These are phyloP conservation scores for Acromyrmex heyeri DNA, from an alignment of 1,140 invertebrate genomes.

Conservation along the genomic window DNA sequence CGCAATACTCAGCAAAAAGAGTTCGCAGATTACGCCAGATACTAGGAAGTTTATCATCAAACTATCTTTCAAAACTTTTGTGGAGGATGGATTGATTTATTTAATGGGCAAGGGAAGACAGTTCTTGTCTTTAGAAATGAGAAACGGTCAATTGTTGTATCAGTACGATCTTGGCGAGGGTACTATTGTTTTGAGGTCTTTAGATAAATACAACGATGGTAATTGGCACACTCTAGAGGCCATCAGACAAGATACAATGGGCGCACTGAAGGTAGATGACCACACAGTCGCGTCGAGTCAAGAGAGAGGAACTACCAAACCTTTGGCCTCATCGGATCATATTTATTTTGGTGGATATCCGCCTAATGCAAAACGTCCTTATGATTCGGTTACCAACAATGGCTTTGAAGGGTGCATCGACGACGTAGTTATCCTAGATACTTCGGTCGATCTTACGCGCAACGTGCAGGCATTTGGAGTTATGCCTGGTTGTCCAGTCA, in stretches of 20 bases:
- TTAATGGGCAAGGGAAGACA: constrained; percentile 91
- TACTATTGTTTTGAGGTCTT: constrained; percentile 87
- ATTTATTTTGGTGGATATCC: constrained; percentile 97
- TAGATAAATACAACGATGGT: constrained; percentile 92
- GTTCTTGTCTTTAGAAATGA: constrained; percentile 95
- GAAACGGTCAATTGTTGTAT: constrained; percentile 91
- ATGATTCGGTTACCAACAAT: constrained; percentile 89
- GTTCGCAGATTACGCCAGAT: constrained; percentile 87
- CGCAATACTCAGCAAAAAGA: constrained; percentile 89
- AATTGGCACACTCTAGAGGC: constrained; percentile 93
- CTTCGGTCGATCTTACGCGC: constrained; percentile 92
- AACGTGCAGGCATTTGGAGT: constrained; percentile 93
- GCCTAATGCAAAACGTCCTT: constrained; percentile 87
- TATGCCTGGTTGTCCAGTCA: constrained; percentile 93
- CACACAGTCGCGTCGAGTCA: constrained; percentile 82
- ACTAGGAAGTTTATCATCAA: constrained; percentile 88
- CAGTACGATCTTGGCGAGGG: constrained; percentile 91
- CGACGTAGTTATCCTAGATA: constrained; percentile 91
- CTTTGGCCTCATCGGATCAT: constrained; percentile 88
- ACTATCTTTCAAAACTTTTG: constrained; percentile 95
- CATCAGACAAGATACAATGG: constrained; percentile 89
- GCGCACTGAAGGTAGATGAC: constrained; percentile 91
- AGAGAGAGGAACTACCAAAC: constrained; percentile 79
- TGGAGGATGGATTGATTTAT: constrained; percentile 95
- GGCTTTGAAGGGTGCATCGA: constrained; percentile 98